Base-by-base conservation (phyloP, 2,113 vertebrate genomes). In the Grus americana region DNA sequence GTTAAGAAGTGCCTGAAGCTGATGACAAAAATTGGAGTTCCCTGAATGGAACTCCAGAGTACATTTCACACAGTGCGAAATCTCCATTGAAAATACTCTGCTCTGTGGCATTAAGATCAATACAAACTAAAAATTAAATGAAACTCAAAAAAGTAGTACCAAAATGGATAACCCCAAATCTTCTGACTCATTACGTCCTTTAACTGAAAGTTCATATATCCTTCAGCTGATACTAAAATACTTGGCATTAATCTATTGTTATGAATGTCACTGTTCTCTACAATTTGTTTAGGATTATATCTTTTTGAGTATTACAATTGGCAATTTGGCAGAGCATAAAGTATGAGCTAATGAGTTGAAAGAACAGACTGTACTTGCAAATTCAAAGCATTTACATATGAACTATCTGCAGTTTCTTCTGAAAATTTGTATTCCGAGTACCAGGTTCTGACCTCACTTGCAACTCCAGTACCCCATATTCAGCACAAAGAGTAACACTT, bases 321-420 rank as follows among this genome's bases (percentile, higher is more conserved):
- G 79, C 88, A 96, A 66, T 92, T 97, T 97, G 94, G 94, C 93
- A 96, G 84, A 93, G 49, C 71, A 85, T 71, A 49, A 91, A 91
- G 63, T 80, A 81, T 68, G 86, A 97, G 36, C 61, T 95, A 96
- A 93, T 95, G 86, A 97, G 79, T 63, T 66, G 90, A 87, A 92
- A 94, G 93, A 90, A 96, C 95, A 96, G 63, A 15, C 63, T 95
- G 88, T 94, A 61, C 91, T 91, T 97, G 67, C 46, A 71, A 95
- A 93, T 93, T 74, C 71, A 81, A 73, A 90, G 13, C 27, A 63
- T 95, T 95, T 92, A 74, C 61, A 58, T 78, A 78, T 68, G 66
- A 92, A 82, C 61, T 87, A 16, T 75, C 36, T 62, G 13, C 34
- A 90, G 24, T 94, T 87, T 82, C 42, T 71, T 72, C 13, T 17